Evolutionary conservation across 2,888 invertebrate genomes (phyloP).

Genomic region (Lasioglossum villosulum): DNA sequence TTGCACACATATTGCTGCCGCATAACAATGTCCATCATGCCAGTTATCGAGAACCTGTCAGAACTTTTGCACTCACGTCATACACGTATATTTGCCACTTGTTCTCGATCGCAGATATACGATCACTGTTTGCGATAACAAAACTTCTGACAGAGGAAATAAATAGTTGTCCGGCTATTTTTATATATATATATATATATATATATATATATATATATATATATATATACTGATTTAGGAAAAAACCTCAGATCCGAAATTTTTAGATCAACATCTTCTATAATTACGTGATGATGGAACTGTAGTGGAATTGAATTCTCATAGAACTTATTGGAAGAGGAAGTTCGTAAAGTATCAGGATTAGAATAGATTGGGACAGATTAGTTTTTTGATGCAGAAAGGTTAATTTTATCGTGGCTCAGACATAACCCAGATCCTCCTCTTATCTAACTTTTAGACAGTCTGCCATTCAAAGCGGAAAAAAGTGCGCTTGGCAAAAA

Average conservation of each 20-base stretch:
- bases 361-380: neutral
- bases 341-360: neutral
- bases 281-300: neutral
- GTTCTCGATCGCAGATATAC: neutral
- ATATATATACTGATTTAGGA: too few species aligned
- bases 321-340: neutral
- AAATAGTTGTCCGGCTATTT: neutral
- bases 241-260: neutral
- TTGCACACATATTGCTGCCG: neutral
- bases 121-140: neutral
- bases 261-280: neutral
- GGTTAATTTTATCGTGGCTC: neutral
- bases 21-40: neutral
- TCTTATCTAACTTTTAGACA: constrained; percentile 1
- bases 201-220: too few species aligned
- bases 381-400: neutral
- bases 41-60: neutral
- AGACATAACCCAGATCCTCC: neutral
- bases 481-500: neutral
- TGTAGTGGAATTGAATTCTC: neutral
- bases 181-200: too few species aligned
- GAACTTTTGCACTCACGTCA: neutral
- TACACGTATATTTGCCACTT: neutral
- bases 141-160: neutral
- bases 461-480: neutral